Evolutionary conservation across 2,797 vertebrate species (phyloP), one percentile per base, ranked within the genome.

Genomic region (Centropyge bicolor): DNA sequence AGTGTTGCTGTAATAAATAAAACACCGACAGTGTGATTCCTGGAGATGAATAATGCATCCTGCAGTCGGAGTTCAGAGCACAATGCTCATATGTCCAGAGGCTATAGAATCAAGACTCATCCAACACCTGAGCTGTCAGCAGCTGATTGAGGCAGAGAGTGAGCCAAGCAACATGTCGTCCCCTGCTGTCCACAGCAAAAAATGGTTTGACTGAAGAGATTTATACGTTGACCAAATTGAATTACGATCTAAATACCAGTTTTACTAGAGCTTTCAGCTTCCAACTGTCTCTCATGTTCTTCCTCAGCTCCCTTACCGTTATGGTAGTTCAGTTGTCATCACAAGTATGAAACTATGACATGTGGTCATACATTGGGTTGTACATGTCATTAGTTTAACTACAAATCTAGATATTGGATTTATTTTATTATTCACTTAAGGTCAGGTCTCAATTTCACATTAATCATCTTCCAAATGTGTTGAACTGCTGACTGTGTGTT

Each of bases 11-110:
- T 5, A 14, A 27, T 69, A 11, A 80, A 63, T 70, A 54, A 70
- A 59, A 31, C 54, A 70, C 5, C 4, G 35, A 43, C 20, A 7
- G 12, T 27, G 20, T 52, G 52, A 65, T 48, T 70, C 45, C 52
- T 64, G 43, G 16, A 24, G 14, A 16, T 63, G 19, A 69, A 54
- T 69, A 36, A 70, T 74, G 51, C 40, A 65, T 40, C 51, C 70
- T 73, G 43, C 9, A 48, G 78, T 52, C 46, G 70, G 45, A 70
- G 52, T 59, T 74, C 59, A 70, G 59, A 31, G 36, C 49, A 49
- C 9, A 59, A 45, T 24, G 43, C 27, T 31, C 52, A 56, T 0
- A 31, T 31, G 27, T 31, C 3, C 38, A 4, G n/a, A 31, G n/a
- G 16, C 16, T 45, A 12, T 4, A 35, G 16, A 52, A 55, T 35